Evolutionary conservation across 2,888 invertebrate species (phyloP).

Genomic region (Drosophila fungiperda): DNA sequence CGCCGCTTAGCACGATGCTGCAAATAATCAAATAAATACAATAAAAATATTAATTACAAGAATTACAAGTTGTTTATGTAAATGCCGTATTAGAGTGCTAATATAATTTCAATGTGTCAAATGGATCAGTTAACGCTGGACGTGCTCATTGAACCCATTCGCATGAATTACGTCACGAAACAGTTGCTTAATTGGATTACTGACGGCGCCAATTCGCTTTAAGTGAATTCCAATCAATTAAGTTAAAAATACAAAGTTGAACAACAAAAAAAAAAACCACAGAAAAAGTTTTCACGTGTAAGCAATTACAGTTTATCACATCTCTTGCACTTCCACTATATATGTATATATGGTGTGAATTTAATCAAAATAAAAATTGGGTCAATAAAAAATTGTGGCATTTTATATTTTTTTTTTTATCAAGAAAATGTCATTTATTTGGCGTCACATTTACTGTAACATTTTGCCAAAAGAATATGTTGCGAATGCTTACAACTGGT

Average conservation of each 20-base stretch:
- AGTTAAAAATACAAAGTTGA: conserved; percentile 14
- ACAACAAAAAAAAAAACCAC: neutral
- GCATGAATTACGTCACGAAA: conserved; percentile 4
- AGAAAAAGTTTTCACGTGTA: neutral
- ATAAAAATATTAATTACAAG: conserved; percentile 11
- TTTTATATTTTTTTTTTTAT: neutral
- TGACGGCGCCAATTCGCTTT: conserved; percentile 32
- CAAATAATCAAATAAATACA: conserved; percentile 46
- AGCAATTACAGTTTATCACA: neutral
- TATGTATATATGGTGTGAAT: neutral
- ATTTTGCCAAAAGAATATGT: neutral
- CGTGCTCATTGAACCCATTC: conserved; percentile 50
- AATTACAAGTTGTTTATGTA: neutral
- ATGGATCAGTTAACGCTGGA: neutral
- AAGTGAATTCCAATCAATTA: conserved; percentile 60
- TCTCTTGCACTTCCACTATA: neutral
- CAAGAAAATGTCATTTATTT: neutral
- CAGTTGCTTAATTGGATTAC: conserved; percentile 67
- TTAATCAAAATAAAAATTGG: neutral
- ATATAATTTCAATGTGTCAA: neutral
- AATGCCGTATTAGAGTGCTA: neutral
- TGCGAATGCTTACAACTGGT: neutral
- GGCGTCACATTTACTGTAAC: neutral
- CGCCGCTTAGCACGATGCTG: conserved; percentile 85
- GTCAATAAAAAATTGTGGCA: neutral